These are phyloP conservation scores for Penaeus chinensis DNA, from an alignment of 1,140 invertebrate species.

Conservation along the genomic window DNA sequence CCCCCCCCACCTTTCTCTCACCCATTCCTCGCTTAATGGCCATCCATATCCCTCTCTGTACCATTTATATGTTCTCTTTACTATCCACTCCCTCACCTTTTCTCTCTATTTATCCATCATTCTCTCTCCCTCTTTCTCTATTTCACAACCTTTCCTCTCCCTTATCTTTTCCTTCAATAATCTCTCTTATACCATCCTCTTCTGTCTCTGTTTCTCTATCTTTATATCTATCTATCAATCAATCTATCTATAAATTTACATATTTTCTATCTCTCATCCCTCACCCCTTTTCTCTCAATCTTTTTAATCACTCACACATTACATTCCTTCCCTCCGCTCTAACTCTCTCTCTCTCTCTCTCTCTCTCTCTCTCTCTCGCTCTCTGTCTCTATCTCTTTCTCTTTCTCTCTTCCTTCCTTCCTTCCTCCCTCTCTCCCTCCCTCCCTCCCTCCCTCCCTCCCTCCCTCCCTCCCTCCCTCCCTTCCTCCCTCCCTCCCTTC, in stretches of 20 bases:
- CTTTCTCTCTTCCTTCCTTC: too few relatives aligned
- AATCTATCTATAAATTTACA: too few relatives aligned
- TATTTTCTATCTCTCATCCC: not conserved
- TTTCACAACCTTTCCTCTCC: not conserved
- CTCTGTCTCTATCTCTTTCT: not conserved
- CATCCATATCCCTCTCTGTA: not conserved
- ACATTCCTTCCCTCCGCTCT: not conserved
- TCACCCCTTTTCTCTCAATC: constrained; percentile 17
- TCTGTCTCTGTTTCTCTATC: too few relatives aligned
- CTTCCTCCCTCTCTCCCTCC: too few relatives aligned
- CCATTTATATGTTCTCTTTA: not conserved
- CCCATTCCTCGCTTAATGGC: too few relatives aligned
- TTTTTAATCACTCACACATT: constrained; percentile 1
- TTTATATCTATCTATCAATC: too few relatives aligned
- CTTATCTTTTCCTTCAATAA: too few relatives aligned
- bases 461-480: too few relatives aligned
- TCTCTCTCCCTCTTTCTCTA: constrained; percentile 19
- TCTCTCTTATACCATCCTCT: too few relatives aligned
- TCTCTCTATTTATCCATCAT: not conserved
- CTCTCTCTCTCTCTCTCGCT: not conserved
- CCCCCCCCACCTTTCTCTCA: too few relatives aligned
- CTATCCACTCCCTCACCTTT: not conserved
- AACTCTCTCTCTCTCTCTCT: constrained; percentile 8
- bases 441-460: too few relatives aligned
- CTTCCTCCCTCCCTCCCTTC: too few relatives aligned